phyloP scores from a whole-genome alignment of 2,888 invertebrate species.

The Dimorphilus gyrociliatus region DNA sequence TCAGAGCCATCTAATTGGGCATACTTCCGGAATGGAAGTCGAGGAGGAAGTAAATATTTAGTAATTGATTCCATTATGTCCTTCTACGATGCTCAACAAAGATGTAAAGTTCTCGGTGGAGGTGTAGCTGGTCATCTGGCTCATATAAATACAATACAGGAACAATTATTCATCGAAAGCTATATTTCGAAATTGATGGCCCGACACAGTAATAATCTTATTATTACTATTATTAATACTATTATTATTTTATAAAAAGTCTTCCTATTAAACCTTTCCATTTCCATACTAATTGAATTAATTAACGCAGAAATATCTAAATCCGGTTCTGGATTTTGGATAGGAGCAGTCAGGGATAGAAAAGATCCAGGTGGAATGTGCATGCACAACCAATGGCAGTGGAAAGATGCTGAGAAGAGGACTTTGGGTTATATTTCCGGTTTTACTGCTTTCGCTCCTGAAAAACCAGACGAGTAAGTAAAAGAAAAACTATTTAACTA shows the following conservation, averaged over 20 bases:
- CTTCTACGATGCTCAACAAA: constrained; percentile 10
- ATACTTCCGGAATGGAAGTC: constrained; percentile 7
- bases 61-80: constrained; percentile 9
- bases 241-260: no score
- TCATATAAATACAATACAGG: constrained; percentile 10
- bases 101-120: constrained; percentile 10
- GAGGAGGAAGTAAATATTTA: constrained; percentile 9
- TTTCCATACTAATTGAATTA: no score
- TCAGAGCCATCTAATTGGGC: constrained; percentile 10
- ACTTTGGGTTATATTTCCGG: constrained; percentile 9
- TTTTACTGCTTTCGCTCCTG: constrained; percentile 12
- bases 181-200: constrained; percentile 8
- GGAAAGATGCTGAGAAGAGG: constrained; percentile 11
- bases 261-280: no score
- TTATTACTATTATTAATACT: no score
- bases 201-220: constrained; percentile 3
- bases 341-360: constrained; percentile 10
- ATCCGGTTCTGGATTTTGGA: constrained; percentile 10
- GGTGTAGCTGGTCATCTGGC: no score
- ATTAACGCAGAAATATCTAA: constrained; percentile 5
- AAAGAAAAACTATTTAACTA: not conserved
- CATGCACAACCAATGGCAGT: constrained; percentile 13
- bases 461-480: constrained; percentile 13
- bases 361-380: constrained; percentile 11
- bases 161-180: constrained; percentile 12